Evolutionary conservation across 2,113 vertebrate genomes (phyloP), one percentile per base, ranked within the genome.

Genomic region (Brienomyrus brachyistius): DNA sequence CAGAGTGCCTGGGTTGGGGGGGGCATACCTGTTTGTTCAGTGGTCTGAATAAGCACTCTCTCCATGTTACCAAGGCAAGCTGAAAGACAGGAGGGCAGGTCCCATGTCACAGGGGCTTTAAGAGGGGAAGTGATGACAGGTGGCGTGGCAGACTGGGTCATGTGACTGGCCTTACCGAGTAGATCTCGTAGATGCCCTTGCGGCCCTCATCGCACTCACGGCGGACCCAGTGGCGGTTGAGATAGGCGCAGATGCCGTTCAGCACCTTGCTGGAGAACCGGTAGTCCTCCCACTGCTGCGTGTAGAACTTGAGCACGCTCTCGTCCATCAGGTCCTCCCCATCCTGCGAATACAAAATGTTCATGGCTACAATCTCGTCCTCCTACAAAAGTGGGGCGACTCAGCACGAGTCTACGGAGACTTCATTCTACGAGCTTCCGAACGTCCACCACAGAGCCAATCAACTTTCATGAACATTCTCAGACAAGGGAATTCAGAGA

Each of bases 221-320:
- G 89, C 98, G 95, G 94, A 99, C 98, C 98, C 98, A 99, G 83
- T 99, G 98, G 94, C 98, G 96, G 93, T 99, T 99, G 97, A 99
- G 98, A 97, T 99, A 99, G 97, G 98, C 98, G 92, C 98, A 99
- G 94, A 99, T 99, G 87, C 98, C 98, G 74, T 99, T 99, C 88
- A 99, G 94, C 90, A 99, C 98, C 95, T 99, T 99, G 94, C 98
- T 99, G 89, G 98, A 99, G 95, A 99, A 99, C 88, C 98, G 96
- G 91, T 99, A 99, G 92, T 99, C 98, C 95, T 99, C 98, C 98
- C 98, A 99, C 91, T 99, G 98, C 87, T 99, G 98, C 23, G 98
- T 99, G 94, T 99, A 99, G 94, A 99, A 99, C 94, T 98, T 99
- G 91, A 99, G 94, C 7, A 99, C 98, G 5, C 98, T 98, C 94